A percentile compares a stretch with the other conserved stretches of the same genome.
Conservation (phyloP, 2,113 vertebrate genomes). For the Cheilinus undulatus region DNA sequence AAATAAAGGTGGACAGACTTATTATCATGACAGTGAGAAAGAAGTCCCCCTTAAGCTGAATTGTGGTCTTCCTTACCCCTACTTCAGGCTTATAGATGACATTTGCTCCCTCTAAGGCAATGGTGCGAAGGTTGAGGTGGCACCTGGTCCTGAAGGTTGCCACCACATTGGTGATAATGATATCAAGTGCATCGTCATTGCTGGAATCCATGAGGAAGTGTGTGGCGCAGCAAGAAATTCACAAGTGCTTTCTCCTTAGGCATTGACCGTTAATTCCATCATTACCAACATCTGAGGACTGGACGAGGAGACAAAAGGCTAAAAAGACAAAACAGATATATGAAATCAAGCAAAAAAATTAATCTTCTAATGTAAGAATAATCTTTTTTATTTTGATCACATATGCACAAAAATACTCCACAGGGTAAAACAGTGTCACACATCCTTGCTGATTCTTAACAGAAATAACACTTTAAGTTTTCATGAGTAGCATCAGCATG, state of each 20-base stretch:
- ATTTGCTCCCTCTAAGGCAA: slow-evolving; percentile 95
- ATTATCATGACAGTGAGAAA: neutral
- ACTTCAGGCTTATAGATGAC: slow-evolving; percentile 98
- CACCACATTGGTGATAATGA: slow-evolving; percentile 98
- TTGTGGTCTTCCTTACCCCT: slow-evolving; percentile 85
- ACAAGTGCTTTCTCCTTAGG: slow-evolving; percentile 56
- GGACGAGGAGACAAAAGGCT: slow-evolving; percentile 18
- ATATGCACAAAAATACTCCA: neutral
- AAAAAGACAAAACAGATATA: too few species aligned
- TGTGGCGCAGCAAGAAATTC: slow-evolving; percentile 51
- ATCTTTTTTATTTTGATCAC: too few species aligned
- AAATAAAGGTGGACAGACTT: neutral
- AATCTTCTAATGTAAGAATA: neutral
- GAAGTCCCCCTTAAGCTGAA: neutral
- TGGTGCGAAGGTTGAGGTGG: slow-evolving; percentile 98
- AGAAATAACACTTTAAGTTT: neutral
- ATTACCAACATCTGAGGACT: slow-evolving; percentile 27
- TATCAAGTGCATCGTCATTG: slow-evolving; percentile 96
- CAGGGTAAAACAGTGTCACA: too few species aligned
- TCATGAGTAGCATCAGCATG: neutral
- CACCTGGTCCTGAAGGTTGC: slow-evolving; percentile 98
- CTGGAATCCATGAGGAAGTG: slow-evolving; percentile 94
- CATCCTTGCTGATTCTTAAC: too few species aligned
- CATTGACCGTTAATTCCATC: slow-evolving; percentile 30
- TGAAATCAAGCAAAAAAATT: neutral